Evolutionary conservation across 2,797 vertebrate genomes (phyloP), one percentile per base, ranked within the genome.

Genomic region (Coilia nasus): DNA sequence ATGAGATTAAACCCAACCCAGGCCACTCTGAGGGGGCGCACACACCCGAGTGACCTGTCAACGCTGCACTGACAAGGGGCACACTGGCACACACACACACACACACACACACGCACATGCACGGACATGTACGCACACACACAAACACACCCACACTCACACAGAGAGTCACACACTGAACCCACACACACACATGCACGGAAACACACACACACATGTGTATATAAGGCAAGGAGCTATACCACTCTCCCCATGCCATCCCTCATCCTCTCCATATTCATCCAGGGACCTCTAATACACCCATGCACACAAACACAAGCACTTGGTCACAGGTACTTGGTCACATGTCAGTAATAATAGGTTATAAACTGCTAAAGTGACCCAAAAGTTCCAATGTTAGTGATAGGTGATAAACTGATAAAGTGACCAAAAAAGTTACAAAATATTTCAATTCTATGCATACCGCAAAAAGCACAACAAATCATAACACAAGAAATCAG

Each of bases 1-100:
- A 95, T 95, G 89, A 95, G 94, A 96, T 96, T 95, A 96, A 95
- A 95, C 93, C 92, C 91, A 94, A 93, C 90, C 94, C 91, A 89
- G 91, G 92, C 94, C 93, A 92, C 93, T 94, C 91, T 91, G 91
- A 91, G 92, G 91, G 90, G 92, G 92, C 88, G 85, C 25, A 92
- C 91, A 91, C 88, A 90, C 90, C 91, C 90, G 87, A 91, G 89
- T 93, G 91, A 91, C 92, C 93, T 95, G 93, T 95, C 94, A 95
- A 93, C 93, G 93, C 91, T 78, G 50, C 81, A 21, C 25, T 62
- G 54, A 59, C 57, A n/a, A 59, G 7, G 11, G 3, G 19, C 86
- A 57, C 83, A 35, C 78, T 64, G 56, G 47, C 17, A 85, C 85
- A 81, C 67, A 64, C 50, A 19, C 56, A 60, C 50, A 81, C 64